phyloP scores from a whole-genome alignment of 2,797 vertebrate species.

The Octomys mimax region DNA sequence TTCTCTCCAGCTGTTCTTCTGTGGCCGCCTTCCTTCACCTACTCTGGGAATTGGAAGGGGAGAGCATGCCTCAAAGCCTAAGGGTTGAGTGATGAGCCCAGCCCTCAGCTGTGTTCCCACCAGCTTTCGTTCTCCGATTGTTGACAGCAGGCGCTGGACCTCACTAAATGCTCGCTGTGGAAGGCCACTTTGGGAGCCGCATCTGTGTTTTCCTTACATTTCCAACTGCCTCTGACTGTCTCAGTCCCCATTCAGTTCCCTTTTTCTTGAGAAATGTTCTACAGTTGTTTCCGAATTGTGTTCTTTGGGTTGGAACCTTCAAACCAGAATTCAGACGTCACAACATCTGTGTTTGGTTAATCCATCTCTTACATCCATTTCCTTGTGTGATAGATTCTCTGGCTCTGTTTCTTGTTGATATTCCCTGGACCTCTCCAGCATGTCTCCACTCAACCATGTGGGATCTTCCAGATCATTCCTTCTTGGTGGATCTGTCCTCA shows the following conservation, averaged over 20 bases:
- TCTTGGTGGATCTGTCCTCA: not conserved
- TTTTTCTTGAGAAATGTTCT: not conserved
- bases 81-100: not conserved
- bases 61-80: not conserved
- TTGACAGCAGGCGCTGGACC: not conserved
- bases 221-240: not conserved
- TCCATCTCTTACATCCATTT: not conserved
- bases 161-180: not conserved
- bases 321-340: not conserved
- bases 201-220: not conserved
- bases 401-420: not conserved
- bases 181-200: not conserved
- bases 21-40: not conserved
- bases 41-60: not conserved
- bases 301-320: not conserved
- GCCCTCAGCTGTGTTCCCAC: not conserved
- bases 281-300: not conserved
- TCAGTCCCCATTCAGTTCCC: not conserved
- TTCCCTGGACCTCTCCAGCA: not conserved
- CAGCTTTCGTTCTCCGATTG: not conserved
- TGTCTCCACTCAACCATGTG: not conserved
- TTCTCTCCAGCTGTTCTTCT: not conserved
- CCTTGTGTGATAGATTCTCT: not conserved
- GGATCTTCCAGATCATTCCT: not conserved
- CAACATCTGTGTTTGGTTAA: not conserved